Percentiles rank a stretch among this genome's conserved stretches.
Conservation (phyloP, 2,797 vertebrate genomes). For the Antrozous pallidus region DNA sequence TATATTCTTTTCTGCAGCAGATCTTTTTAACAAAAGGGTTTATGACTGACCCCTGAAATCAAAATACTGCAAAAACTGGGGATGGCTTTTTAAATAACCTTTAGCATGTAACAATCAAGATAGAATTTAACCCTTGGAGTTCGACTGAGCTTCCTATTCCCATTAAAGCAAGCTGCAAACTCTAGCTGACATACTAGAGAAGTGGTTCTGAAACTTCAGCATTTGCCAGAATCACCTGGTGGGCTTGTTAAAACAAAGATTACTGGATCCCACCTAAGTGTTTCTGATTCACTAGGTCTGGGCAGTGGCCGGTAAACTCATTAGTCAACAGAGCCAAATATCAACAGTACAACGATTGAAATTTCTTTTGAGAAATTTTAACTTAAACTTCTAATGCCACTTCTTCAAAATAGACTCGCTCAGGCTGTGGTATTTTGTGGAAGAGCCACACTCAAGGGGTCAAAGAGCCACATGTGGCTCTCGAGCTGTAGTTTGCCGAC, state of each 20-base stretch:
- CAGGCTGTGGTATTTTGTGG: no score
- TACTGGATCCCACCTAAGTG: background rate
- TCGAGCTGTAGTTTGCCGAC: no score
- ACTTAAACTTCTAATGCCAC: no score
- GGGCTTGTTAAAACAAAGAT: background rate
- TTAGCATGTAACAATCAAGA: background rate
- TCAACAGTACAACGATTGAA: no score
- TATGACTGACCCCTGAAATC: background rate
- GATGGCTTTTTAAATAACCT: background rate
- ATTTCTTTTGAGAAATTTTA: no score
- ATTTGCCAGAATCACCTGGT: background rate
- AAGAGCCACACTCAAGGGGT: no score
- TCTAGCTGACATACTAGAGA: background rate
- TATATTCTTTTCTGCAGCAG: conserved; percentile 12
- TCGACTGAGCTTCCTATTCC: background rate
- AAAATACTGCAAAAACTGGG: conserved; percentile 15
- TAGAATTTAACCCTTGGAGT: background rate
- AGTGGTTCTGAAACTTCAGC: background rate
- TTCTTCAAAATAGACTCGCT: no score
- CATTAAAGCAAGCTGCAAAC: background rate
- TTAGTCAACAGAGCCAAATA: no score
- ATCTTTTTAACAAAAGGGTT: conserved; percentile 33
- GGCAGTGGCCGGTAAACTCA: no score
- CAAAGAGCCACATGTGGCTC: no score
- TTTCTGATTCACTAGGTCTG: background rate